Conservation (phyloP, 2,113 vertebrate species). For the Chinchilla lanigera region DNA sequence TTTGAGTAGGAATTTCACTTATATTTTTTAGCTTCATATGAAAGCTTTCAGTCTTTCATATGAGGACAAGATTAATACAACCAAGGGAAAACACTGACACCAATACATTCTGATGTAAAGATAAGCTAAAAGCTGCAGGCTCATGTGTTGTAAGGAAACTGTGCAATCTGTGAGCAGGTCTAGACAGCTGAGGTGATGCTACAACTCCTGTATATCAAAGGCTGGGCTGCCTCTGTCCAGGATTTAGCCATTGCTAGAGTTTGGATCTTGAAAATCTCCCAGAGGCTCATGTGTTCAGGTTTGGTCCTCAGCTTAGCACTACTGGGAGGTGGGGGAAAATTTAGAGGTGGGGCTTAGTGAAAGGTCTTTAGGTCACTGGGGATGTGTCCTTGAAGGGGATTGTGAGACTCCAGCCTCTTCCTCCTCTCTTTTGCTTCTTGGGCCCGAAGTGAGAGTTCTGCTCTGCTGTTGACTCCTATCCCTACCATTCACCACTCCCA, state of each 20-base stretch:
- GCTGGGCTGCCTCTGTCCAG: neutral
- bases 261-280: neutral
- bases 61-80: neutral
- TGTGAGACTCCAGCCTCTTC: neutral
- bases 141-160: neutral
- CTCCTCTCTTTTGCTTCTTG: neutral
- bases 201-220: neutral
- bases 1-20: conserved; percentile 5
- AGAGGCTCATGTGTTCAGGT: neutral
- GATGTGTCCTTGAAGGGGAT: neutral
- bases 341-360: neutral
- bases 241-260: neutral
- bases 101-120: neutral
- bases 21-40: neutral
- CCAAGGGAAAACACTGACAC: neutral
- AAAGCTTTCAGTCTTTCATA: no score
- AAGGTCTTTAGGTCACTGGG: neutral
- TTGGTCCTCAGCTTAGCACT: neutral
- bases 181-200: neutral
- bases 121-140: neutral
- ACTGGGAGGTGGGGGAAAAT: neutral
- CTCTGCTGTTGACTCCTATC: neutral
- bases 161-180: neutral
- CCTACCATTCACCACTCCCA: neutral
- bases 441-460: neutral